Evolutionary conservation across 2,888 invertebrate genomes (phyloP), one percentile per base, ranked within the genome.

Genomic region (Sminthurinus aureus): DNA sequence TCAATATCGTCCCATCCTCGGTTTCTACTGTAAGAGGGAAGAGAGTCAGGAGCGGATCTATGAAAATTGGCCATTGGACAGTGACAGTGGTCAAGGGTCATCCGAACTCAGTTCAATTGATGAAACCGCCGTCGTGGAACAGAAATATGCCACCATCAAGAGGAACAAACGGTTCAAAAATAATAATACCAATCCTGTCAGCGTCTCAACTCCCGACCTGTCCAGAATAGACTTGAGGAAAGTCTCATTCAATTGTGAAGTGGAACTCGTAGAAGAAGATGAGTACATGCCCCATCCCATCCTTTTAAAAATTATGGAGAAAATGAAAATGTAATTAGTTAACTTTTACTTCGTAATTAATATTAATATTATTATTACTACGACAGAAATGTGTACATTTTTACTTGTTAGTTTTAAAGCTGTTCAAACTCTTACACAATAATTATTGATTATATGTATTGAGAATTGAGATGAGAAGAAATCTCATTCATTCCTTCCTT

Each of bases 261-360:
- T 88, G 15, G 87, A 87, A 12, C 81, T 88, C 20, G 86, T 87
- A 0, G 88, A 88, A 38, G 87, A 88, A 50, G 88, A 88, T 20
- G 88, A 88, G 52, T 88, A 88, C 75, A 87, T 88, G 20, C 88
- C 88, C 0, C 88, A 88, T 84, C 87, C 88, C n/a, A 88, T 88
- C 38, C 85, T 88, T 13, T 84, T 86, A 66, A 85, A 85, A 13
- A 86, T 88, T 24, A 82, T 88, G 18, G 83, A 85, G 52, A 87
- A 86, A 79, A 71, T 88, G 75, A 82, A 83, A 79, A 77, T 38
- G 1, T 38, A 38, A 38, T 38, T 38, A 38, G 38, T 38, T 38
- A 38, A 38, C 38, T 38, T 38, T 38, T 38, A 38, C n/a, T n/a
- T 38, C 38, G 38, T 38, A 38, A 38, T 38, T 38, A 38, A 38